Base-by-base conservation (phyloP, 2,113 vertebrate species). In the Larimichthys crocea region DNA sequence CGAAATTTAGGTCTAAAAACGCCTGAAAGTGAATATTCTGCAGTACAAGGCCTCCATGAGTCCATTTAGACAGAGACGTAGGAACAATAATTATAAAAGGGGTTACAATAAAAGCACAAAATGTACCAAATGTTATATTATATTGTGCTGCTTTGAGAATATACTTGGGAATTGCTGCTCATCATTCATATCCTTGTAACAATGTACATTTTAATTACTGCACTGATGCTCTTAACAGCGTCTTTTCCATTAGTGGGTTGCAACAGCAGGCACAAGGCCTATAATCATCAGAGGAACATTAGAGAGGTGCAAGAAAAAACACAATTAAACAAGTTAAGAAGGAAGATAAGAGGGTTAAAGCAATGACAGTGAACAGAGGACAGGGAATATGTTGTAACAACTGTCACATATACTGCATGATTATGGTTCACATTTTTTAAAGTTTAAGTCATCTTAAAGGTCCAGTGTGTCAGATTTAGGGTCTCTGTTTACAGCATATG, bases 201-300 rank as follows among this genome's bases (percentile, higher is more conserved):
- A 65, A 20, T 56, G n/a, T 55, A 57, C 19, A 77, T 24, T 59
- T 67, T 14, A 24, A 50, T 68, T 24, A 56, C 35, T 46, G 48
- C 35, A 40, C 9, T 10, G 0, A 29, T 20, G 19, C 55, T 11
- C n/a, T 19, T 9, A 57, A 44, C 31, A 24, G 35, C 9, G 12
- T 48, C 15, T 2, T 62, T 66, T 40, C 67, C 42, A 48, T 29
- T 48, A 56, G 52, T 10, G 7, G 19, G 22, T 48, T 55, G 3
- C 31, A 40, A 65, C 17, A 66, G 44, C 22, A 66, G 61, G 26
- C 53, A 22, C 17, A 10, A 19, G 26, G 44, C 0, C 56, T 56
- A 4, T 24, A 62, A 16, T 26, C 42, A n/a, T 19, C 35, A 35
- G 35, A 35, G 35, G 35, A 31, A 61, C 6, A 29, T 5, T 42